phyloP scores from a whole-genome alignment of 2,888 invertebrate species.

The Mesopsocus fuscifrons region DNA sequence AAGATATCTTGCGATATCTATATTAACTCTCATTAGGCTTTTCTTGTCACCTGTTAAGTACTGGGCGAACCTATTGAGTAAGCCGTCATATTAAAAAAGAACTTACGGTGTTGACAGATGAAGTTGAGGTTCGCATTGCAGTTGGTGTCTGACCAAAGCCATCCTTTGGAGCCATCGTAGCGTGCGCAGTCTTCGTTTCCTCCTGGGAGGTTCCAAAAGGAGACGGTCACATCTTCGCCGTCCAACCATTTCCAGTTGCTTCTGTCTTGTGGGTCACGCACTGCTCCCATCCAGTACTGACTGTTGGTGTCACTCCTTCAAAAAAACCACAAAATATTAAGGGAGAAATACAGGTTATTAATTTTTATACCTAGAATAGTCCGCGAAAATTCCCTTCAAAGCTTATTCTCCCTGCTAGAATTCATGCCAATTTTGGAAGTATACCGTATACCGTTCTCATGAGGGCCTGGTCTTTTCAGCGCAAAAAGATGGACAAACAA shows the following conservation, averaged over 20 bases:
- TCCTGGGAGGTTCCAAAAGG: slow-evolving; percentile 80
- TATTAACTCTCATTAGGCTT: too few relatives aligned
- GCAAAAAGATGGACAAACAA: too few relatives aligned
- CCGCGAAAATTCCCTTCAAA: too few relatives aligned
- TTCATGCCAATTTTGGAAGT: too few relatives aligned
- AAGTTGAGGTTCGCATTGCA: slow-evolving; percentile 68
- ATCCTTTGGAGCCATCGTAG: slow-evolving; percentile 82
- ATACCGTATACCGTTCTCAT: too few relatives aligned
- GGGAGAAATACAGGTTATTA: too few relatives aligned
- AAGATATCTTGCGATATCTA: too few relatives aligned
- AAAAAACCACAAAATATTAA: too few relatives aligned
- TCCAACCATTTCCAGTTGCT: slow-evolving; percentile 80
- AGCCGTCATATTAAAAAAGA: too few relatives aligned
- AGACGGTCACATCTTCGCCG: slow-evolving; percentile 71
- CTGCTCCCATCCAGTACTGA: slow-evolving; percentile 89
- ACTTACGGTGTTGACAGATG: slow-evolving; percentile 87
- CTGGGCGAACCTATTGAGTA: not conserved
- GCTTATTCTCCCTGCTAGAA: too few relatives aligned
- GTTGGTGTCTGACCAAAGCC: slow-evolving; percentile 88
- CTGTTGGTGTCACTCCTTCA: slow-evolving; percentile 68
- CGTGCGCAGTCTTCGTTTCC: slow-evolving; percentile 70
- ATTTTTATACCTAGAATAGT: too few relatives aligned
- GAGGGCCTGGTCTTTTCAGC: too few relatives aligned
- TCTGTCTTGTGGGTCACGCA: slow-evolving; percentile 58
- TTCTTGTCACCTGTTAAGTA: not conserved